Conservation (phyloP, 2,797 vertebrate species). For the Micropoecilia bifurca region DNA sequence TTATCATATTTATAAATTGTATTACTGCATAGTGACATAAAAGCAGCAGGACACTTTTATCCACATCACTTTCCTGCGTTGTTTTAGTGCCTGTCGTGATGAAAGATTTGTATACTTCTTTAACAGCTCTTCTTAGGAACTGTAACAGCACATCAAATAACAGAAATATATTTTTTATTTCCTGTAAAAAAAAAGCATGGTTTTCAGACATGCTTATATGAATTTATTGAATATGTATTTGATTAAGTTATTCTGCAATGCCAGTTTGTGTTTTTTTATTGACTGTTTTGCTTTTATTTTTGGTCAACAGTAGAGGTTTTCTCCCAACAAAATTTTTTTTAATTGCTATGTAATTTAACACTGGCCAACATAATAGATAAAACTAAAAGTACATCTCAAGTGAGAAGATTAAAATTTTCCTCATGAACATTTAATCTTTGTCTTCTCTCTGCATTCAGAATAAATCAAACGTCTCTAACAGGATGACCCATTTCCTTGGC, state of each 20-base stretch:
- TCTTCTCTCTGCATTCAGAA: not conserved
- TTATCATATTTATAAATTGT: not conserved
- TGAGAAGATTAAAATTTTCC: conserved; percentile 4
- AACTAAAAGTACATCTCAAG: not conserved
- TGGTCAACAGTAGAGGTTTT: not conserved
- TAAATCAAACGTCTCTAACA: conserved; percentile 7
- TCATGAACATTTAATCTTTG: conserved; percentile 27
- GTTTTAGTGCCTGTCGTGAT: not conserved
- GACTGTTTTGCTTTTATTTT: not conserved
- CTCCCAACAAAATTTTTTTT: not conserved
- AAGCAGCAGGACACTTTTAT: not conserved
- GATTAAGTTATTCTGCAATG: not conserved
- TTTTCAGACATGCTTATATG: not conserved
- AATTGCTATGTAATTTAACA: not conserved
- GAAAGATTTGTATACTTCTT: not conserved
- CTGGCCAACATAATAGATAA: not conserved
- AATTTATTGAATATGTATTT: not conserved
- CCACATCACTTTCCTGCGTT: not conserved
- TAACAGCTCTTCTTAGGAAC: not conserved
- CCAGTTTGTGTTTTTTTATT: not conserved
- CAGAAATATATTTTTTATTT: not conserved
- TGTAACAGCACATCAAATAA: not conserved
- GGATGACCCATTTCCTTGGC: not conserved
- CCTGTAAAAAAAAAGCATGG: not conserved
- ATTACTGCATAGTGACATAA: not conserved